Percentiles rank a stretch among this genome's conserved stretches.
Evolutionary conservation across 2,113 vertebrate genomes (phyloP).

Genomic region (Bombycilla garrulus): DNA sequence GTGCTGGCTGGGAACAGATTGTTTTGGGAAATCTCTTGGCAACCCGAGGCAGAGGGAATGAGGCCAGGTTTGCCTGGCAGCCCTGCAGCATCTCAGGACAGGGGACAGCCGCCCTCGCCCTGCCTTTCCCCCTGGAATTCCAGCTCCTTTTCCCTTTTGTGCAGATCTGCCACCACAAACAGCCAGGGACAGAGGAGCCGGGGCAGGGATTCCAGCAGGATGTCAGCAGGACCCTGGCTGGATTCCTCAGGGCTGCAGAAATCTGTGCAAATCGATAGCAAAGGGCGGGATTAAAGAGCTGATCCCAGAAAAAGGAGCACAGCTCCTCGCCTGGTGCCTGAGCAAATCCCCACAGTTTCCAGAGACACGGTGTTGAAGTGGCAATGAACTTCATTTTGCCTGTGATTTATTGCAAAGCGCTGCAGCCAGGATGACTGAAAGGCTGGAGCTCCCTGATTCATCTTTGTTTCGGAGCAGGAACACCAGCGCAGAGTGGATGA

Average conservation of each 20-base stretch:
- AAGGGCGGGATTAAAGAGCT: not conserved
- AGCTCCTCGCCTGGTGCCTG: not conserved
- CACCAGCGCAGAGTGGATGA: not conserved
- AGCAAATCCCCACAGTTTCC: not conserved
- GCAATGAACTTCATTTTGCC: not conserved
- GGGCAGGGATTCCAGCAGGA: not conserved
- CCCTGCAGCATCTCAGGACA: not conserved
- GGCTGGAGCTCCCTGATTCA: not conserved
- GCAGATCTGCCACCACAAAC: not conserved
- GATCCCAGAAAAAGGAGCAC: not conserved
- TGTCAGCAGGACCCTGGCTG: not conserved
- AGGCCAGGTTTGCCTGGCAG: not conserved
- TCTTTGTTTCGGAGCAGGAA: not conserved
- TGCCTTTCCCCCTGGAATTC: not conserved
- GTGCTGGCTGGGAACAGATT: not conserved
- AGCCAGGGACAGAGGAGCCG: not conserved
- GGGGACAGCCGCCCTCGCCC: not conserved
- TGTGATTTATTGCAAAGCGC: not conserved
- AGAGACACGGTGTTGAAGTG: not conserved
- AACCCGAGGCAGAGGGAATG: not conserved
- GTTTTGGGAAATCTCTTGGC: conserved; percentile 5
- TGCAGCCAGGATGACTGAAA: not conserved
- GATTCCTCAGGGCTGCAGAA: not conserved
- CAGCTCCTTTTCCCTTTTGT: not conserved
- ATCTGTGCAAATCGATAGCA: not conserved